A percentile compares a stretch with the other conserved stretches of the same genome.
phyloP scores from a whole-genome alignment of 1,140 invertebrate species.

The Drosophila serrata region DNA sequence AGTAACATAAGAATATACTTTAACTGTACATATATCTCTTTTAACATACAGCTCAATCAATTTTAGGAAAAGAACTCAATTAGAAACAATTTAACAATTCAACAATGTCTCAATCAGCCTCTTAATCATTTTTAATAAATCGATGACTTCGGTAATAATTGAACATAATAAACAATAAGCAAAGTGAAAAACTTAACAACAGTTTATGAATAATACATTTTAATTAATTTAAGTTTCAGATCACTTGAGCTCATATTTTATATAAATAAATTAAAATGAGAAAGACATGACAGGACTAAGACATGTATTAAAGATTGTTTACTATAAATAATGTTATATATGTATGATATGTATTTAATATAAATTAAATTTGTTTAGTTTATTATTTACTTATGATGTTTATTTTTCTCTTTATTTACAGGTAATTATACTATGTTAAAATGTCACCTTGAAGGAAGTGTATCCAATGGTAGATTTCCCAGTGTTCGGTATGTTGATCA shows the following conservation, averaged over 20 bases:
- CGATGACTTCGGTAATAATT: background rate
- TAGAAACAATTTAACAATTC: background rate
- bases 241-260: background rate
- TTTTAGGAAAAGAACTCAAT: background rate
- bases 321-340: too few relatives aligned
- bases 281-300: background rate
- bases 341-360: background rate
- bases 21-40: background rate
- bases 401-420: slow-evolving; percentile 6
- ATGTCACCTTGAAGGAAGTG: background rate
- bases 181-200: background rate
- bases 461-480: slow-evolving; percentile 3
- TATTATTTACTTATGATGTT: too few relatives aligned
- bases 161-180: background rate
- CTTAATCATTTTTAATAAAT: slow-evolving; percentile 6
- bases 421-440: slow-evolving; percentile 6
- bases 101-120: background rate
- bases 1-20: background rate
- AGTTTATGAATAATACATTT: background rate
- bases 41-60: background rate
- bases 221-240: background rate
- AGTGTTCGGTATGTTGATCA: slow-evolving; percentile 17
- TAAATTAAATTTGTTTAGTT: background rate
- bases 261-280: background rate
- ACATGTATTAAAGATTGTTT: background rate